Evolutionary conservation across 2,888 invertebrate species (phyloP).

Genomic region (Drosophila robusta): DNA sequence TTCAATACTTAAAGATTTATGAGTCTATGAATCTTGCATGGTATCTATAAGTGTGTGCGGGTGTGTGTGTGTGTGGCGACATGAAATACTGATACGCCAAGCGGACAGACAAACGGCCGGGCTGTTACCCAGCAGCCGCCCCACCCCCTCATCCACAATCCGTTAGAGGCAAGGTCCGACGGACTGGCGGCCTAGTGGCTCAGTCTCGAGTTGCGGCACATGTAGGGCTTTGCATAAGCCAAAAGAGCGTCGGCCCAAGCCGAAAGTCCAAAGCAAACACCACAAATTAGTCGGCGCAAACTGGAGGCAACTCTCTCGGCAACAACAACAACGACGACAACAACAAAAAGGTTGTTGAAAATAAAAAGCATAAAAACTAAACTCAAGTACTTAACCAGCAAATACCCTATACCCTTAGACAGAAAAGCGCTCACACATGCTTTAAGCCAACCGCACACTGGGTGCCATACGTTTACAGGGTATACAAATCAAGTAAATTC

Average conservation of each 20-base stretch:
- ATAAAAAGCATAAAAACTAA: conserved; percentile 10
- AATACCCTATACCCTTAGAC: conserved; percentile 28
- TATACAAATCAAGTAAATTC: conserved; percentile 76
- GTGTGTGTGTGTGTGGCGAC: conserved; percentile 42
- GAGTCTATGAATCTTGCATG: conserved; percentile 80
- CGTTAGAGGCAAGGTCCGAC: conserved; percentile 41
- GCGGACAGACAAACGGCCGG: neutral
- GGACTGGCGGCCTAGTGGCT: conserved; percentile 54
- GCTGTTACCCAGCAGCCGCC: conserved; percentile 6
- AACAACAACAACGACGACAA: conserved; percentile 17
- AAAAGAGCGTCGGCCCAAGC: conserved; percentile 55
- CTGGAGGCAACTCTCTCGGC: conserved; percentile 25
- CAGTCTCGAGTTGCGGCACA: conserved; percentile 45
- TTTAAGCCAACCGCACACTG: neutral
- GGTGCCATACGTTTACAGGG: conserved; percentile 19
- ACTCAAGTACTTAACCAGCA: conserved; percentile 5
- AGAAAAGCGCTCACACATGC: neutral
- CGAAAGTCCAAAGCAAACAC: conserved; percentile 77
- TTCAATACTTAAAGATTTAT: conserved; percentile 78
- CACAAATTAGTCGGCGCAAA: conserved; percentile 75
- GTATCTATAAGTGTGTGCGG: conserved; percentile 37
- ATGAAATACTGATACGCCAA: conserved; percentile 71
- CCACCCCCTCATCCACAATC: conserved; percentile 3
- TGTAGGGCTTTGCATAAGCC: conserved; percentile 76
- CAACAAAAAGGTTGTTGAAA: neutral